These are phyloP conservation scores for Pseudococcus jackbeardsleyi DNA, from an alignment of 2,888 invertebrate genomes.

Conservation along the genomic window DNA sequence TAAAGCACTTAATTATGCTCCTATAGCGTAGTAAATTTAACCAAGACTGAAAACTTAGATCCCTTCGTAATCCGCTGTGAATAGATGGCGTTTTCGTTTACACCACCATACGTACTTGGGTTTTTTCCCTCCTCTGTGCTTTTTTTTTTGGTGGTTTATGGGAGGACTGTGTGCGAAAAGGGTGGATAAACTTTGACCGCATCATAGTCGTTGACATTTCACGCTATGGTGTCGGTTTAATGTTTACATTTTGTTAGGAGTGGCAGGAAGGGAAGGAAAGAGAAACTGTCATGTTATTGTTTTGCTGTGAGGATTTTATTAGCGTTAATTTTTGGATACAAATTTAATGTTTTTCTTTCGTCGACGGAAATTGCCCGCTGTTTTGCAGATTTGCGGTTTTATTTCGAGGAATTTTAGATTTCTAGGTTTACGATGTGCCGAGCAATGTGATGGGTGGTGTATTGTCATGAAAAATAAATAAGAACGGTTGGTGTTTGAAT, in stretches of 20 bases:
- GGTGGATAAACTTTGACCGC: conserved; percentile 54
- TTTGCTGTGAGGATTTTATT: too few relatives aligned
- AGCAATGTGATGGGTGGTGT: too few relatives aligned
- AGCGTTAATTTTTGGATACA: too few relatives aligned
- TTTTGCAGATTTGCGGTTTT: too few relatives aligned
- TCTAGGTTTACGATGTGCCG: too few relatives aligned
- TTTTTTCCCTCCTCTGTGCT: not conserved
- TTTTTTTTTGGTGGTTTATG: not conserved
- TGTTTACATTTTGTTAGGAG: not conserved
- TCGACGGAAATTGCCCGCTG: too few relatives aligned
- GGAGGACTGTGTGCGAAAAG: not conserved
- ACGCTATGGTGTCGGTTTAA: conserved; percentile 30
- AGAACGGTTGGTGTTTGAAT: too few relatives aligned
- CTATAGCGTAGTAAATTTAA: conserved; percentile 44
- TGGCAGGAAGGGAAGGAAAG: too few relatives aligned
- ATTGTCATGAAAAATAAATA: too few relatives aligned
- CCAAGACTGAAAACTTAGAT: conserved; percentile 54
- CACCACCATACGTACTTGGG: not conserved
- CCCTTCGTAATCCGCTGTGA: conserved; percentile 43
- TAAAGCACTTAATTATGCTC: conserved; percentile 52
- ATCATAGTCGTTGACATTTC: conserved; percentile 26
- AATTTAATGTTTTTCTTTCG: too few relatives aligned
- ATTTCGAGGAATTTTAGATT: too few relatives aligned
- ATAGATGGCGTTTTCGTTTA: conserved; percentile 39
- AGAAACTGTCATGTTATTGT: not conserved